phyloP scores from a whole-genome alignment of 1,140 invertebrate species.

The Lordiphosa collinella region DNA sequence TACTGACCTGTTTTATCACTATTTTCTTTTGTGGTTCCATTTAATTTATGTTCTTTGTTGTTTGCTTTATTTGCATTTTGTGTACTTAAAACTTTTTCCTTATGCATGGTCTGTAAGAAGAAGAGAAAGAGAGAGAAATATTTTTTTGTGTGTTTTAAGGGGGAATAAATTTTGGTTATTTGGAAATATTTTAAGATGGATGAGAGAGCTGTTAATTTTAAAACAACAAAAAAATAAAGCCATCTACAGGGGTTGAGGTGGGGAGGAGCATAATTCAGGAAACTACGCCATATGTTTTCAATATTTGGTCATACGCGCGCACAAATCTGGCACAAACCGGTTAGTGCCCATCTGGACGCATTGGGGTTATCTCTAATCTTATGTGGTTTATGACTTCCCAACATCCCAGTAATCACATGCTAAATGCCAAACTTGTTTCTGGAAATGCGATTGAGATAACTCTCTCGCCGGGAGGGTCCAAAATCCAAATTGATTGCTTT shows the following conservation, averaged over 20 bases:
- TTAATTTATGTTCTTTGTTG: constrained; percentile 60
- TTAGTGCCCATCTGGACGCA: neutral
- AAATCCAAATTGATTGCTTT: constrained; percentile 20
- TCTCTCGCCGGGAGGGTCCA: constrained; percentile 10
- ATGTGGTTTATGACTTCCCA: constrained; percentile 11
- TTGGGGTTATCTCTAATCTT: constrained; percentile 27
- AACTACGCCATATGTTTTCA: too few species aligned
- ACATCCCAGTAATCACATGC: constrained; percentile 25
- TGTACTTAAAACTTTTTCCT: constrained; percentile 61
- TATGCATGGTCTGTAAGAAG: constrained; percentile 63
- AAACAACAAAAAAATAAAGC: neutral
- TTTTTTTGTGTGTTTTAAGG: constrained; percentile 12
- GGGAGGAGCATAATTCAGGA: too few species aligned
- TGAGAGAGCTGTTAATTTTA: neutral
- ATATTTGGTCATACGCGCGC: neutral
- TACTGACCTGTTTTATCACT: constrained; percentile 72
- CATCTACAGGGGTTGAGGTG: too few species aligned
- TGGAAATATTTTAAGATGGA: neutral
- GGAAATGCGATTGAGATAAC: constrained; percentile 17
- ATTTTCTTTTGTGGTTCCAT: constrained; percentile 66
- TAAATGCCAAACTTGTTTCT: constrained; percentile 43
- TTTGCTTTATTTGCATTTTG: constrained; percentile 59
- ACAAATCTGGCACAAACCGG: constrained; percentile 2
- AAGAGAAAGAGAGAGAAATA: constrained; percentile 31
- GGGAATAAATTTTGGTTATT: neutral